A percentile compares a stretch with the other conserved stretches of the same genome.
phyloP scores from a whole-genome alignment of 2,888 invertebrate species.

The Thereva nobilitata region DNA sequence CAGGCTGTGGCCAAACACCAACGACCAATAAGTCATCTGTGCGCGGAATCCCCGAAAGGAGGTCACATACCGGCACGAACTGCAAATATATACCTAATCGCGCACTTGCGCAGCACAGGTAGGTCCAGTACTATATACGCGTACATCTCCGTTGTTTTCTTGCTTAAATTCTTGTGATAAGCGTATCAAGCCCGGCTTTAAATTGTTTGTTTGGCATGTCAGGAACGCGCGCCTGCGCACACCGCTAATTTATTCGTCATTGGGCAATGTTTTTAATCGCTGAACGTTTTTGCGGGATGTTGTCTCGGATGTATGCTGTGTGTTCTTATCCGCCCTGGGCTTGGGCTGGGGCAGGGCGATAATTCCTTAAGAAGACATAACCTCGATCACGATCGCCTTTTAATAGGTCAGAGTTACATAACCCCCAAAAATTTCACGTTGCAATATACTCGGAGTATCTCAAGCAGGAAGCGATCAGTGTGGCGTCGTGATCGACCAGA shows the following conservation, averaged over 20 bases:
- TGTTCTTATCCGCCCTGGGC: conserved; percentile 4
- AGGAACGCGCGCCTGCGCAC: conserved; percentile 1
- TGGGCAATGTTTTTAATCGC: conserved; percentile 14
- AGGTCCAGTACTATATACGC: neutral
- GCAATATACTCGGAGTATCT: too few species aligned
- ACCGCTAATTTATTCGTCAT: conserved; percentile 29
- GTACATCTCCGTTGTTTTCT: neutral
- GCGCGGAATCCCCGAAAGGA: conserved; percentile 2
- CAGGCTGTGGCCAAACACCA: neutral
- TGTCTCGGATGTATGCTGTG: neutral
- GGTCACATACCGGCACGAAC: conserved; percentile 30
- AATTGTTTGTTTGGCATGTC: conserved; percentile 24
- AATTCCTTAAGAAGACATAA: conserved; percentile 1
- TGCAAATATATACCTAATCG: neutral
- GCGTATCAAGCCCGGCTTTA: neutral
- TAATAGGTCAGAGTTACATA: conserved; percentile 28
- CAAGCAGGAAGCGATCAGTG: too few species aligned
- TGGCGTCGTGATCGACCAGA: too few species aligned
- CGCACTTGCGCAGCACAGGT: neutral
- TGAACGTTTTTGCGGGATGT: neutral
- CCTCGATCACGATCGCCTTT: conserved; percentile 16
- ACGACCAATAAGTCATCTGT: conserved; percentile 25
- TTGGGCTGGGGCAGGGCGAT: too few species aligned
- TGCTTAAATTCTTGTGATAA: too few species aligned
- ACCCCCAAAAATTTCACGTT: conserved; percentile 15